Base-by-base conservation (phyloP, 2,888 invertebrate genomes). In the Cheilosia impressa region DNA sequence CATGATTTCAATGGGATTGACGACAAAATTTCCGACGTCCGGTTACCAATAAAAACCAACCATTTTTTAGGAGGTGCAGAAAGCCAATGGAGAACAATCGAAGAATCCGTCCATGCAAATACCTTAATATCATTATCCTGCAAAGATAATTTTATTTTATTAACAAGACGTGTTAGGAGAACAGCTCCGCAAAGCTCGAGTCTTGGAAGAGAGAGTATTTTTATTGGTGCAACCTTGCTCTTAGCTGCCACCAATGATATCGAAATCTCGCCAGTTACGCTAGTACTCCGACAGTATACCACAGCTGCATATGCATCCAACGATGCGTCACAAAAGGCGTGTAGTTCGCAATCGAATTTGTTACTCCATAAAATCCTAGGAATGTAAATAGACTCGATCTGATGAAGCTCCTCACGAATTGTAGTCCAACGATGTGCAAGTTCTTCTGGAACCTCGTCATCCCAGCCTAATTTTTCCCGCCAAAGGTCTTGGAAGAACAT, bases 241-340 rank as follows among this genome's bases (percentile, higher is more conserved):
- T 73, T 41, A 7, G 50, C 62, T 63, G 24, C 53, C 2, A 24
- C 24, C 24, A 24, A 1, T 24, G 24, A 24, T 24, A 2, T 31
- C 1, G 31, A 31, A 31, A 31, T 7, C 31, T 31, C 31, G 31
- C 31, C 31, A 31, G 31, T 31, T 31, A 31, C 31, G 31, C 31
- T 31, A 31, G 31, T 19, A 31, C 31, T 31, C 31, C 31, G 5
- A n/a, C 62, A 73, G 45, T 73, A 73, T 1, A 73, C 13, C 0
- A 73, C 62, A 5, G 53, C 31, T 4, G 31, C 27, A 7, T 19
- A 53, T 4, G 53, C 53, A 10, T 69, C 69, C 22, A 69, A 47
- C 4, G 57, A 69, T 45, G 69, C 34, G 34, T 69, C 58, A 22
- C 57, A 58, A 58, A 53, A 58, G 4, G 31, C 43, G 10, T 68